Conservation (phyloP, 1,140 invertebrate genomes). For the Drosophila ironensis region DNA sequence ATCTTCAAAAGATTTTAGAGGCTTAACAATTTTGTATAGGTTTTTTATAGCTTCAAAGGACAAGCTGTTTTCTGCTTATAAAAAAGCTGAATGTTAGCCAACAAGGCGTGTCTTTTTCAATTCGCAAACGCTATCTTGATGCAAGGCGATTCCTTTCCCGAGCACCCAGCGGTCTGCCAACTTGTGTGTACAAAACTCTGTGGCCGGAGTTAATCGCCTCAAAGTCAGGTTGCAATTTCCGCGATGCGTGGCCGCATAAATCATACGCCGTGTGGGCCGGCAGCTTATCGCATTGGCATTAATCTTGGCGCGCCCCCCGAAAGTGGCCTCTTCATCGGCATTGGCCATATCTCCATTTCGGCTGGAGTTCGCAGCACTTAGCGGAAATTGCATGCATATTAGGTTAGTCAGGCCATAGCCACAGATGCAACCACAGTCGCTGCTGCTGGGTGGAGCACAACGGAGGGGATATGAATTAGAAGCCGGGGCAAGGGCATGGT, state of each 20-base stretch:
- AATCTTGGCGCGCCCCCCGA: conserved; percentile 60
- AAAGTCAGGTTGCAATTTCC: conserved; percentile 72
- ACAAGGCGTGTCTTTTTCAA: no score
- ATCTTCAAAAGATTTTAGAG: no score
- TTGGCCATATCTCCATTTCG: conserved; percentile 12
- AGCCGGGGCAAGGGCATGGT: no score
- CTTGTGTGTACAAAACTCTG: conserved; percentile 21
- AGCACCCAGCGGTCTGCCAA: no score
- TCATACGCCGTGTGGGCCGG: conserved; percentile 66
- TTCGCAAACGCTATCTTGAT: neutral
- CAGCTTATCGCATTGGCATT: conserved; percentile 76
- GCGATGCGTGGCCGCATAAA: conserved; percentile 68
- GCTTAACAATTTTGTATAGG: no score
- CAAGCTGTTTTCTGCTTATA: no score
- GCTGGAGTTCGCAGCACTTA: conserved; percentile 50
- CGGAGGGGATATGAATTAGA: conserved; percentile 23
- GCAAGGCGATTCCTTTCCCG: neutral
- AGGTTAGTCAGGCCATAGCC: conserved; percentile 48
- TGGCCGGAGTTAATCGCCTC: conserved; percentile 50
- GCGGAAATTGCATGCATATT: conserved; percentile 80
- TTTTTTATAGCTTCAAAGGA: no score
- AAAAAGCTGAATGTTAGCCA: neutral
- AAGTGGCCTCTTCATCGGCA: conserved; percentile 32
- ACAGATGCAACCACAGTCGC: conserved; percentile 33
- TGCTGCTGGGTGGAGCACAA: conserved; percentile 6